These are phyloP conservation scores for Leucoraja ocellata DNA, from an alignment of 2,797 vertebrate genomes.

Conservation along the genomic window DNA sequence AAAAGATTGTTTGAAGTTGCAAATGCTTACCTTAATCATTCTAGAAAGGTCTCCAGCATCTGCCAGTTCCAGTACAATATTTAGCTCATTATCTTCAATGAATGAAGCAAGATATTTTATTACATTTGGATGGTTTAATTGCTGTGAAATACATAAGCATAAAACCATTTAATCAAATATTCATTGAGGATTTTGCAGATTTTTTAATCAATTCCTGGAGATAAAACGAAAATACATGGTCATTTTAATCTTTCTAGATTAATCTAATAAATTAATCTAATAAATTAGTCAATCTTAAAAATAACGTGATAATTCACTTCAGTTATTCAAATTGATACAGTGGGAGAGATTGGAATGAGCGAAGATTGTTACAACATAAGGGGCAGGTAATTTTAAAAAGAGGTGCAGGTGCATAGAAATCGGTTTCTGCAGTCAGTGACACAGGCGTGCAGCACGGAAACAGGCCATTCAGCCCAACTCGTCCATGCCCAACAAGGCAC, in stretches of 20 bases:
- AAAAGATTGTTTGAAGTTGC: not conserved
- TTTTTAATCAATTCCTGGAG: not conserved
- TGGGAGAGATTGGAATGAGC: too few species aligned
- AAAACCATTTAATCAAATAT: not conserved
- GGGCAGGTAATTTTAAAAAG: too few species aligned
- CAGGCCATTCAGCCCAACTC: too few species aligned
- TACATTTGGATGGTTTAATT: conserved; percentile 96
- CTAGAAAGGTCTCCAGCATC: conserved; percentile 93
- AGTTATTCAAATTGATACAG: not conserved
- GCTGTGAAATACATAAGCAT: conserved; percentile 57
- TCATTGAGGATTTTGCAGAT: not conserved
- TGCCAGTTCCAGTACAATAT: conserved; percentile 93
- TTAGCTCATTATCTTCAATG: conserved; percentile 95
- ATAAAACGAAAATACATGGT: not conserved
- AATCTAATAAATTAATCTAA: too few species aligned
- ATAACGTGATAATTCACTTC: not conserved
- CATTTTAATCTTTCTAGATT: not conserved
- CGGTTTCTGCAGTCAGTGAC: too few species aligned
- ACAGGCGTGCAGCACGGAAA: too few species aligned
- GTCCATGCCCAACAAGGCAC: too few species aligned
- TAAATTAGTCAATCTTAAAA: not conserved
- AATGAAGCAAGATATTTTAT: conserved; percentile 97
- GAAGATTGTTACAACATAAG: too few species aligned
- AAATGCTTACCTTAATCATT: conserved; percentile 86
- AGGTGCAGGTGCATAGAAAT: too few species aligned